Evolutionary conservation across 1,140 invertebrate species (phyloP), one percentile per base, ranked within the genome.

Genomic region (Leucophenga varia): DNA sequence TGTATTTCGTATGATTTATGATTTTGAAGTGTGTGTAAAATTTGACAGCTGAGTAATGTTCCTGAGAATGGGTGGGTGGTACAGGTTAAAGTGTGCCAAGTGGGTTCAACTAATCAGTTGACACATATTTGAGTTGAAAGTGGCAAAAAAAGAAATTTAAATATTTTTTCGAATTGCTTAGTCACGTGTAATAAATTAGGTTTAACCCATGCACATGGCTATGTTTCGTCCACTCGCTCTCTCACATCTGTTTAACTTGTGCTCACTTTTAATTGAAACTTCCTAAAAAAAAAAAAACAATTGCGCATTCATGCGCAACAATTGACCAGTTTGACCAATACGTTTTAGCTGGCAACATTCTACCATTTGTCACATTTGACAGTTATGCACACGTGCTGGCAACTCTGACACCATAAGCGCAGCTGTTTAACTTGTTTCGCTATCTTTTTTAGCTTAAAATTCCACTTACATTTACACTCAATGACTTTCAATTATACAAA

Each of bases 401-500:
- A 47, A 45, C 30, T 19, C 43, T 55, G 25, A 12, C 25, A 12
- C 6, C 25, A n/a, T n/a, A n/a, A n/a, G 21, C 46, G 35, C 59
- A 63, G 61, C 55, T 65, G 61, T 28, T 20, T 44, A 57, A 63
- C 63, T 59, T 67, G 63, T 65, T 65, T 64, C n/a, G n/a, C n/a
- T n/a, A n/a, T n/a, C n/a, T n/a, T n/a, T 49, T 52, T 20, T 6
- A 10, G 31, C 25, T 54, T 37, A 47, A 57, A 55, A 51, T 49
- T 42, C 43, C 48, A 34, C 28, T 49, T 55, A 53, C n/a, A n/a
- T 55, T 55, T 34, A 49, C 46, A 35, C 56, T 54, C 53, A 59
- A 67, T 67, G 63, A 67, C 63, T 67, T 67, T 67, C 63, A 67
- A 67, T 67, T 67, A 67, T 34, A 13, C 31, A 34, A 34, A 34